These are phyloP conservation scores for Phoebastria nigripes DNA, from an alignment of 2,797 vertebrate species.

Conservation along the genomic window DNA sequence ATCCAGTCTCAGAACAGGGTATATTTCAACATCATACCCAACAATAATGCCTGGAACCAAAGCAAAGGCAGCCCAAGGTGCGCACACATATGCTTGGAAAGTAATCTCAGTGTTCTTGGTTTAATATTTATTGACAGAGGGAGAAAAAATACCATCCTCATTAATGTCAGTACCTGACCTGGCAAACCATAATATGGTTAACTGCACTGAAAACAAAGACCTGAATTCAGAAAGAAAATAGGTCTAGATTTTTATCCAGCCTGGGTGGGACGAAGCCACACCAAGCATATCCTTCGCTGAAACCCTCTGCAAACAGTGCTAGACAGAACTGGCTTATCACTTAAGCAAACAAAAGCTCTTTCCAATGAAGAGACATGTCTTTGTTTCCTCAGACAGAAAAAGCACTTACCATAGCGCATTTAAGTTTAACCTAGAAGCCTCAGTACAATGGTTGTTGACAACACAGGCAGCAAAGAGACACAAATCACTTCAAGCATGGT, in stretches of 20 bases:
- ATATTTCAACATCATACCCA: background rate
- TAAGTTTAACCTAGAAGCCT: background rate
- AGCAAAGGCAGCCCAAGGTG: background rate
- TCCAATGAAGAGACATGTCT: background rate
- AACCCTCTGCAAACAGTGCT: background rate
- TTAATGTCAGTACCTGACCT: background rate
- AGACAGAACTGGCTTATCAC: background rate
- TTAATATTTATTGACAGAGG: background rate
- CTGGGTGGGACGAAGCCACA: background rate
- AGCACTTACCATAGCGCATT: background rate
- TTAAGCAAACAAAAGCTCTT: background rate
- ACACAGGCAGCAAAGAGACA: background rate
- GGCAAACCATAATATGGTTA: background rate
- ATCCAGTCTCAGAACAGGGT: background rate
- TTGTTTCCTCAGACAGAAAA: background rate
- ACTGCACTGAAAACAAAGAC: background rate
- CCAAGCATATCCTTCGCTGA: background rate
- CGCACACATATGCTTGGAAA: background rate
- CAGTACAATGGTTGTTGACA: background rate
- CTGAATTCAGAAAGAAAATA: background rate
- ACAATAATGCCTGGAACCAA: background rate
- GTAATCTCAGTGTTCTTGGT: background rate
- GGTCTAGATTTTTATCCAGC: background rate
- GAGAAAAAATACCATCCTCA: background rate
- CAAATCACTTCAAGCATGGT: background rate